phyloP scores from a whole-genome alignment of 2,888 invertebrate genomes.

The Mesorhabditis spiculigera region DNA sequence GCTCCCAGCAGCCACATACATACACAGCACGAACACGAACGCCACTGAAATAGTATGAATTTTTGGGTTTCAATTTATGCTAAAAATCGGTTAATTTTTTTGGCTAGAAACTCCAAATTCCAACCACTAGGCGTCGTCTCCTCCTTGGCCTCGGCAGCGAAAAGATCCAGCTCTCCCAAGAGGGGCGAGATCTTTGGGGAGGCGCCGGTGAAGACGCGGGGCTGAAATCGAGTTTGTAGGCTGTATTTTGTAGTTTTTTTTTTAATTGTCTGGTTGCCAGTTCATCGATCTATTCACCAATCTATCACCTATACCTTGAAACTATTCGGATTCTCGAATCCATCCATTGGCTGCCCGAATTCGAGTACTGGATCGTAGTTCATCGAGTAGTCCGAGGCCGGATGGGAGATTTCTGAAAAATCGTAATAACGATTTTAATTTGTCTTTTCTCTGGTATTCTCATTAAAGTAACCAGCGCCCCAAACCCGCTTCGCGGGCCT shows the following conservation, averaged over 20 bases:
- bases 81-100: not conserved
- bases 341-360: not conserved
- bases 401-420: not conserved
- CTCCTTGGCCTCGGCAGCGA: not conserved
- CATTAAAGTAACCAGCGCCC: too few relatives aligned
- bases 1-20: not conserved
- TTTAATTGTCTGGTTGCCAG: not conserved
- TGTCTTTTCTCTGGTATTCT: too few relatives aligned
- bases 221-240: too few relatives aligned
- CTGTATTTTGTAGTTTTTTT: not conserved
- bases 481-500: too few relatives aligned
- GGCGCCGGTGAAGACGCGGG: not conserved
- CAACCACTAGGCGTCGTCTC: not conserved
- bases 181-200: not conserved
- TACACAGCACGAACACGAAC: not conserved
- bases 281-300: not conserved
- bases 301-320: not conserved
- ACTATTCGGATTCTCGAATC: not conserved
- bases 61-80: too few relatives aligned
- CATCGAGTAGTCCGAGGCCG: not conserved
- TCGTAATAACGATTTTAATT: not conserved
- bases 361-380: slow-evolving; percentile 2
- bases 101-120: not conserved
- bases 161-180: not conserved
- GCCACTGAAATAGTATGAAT: too few relatives aligned